These are phyloP conservation scores for Habroteleia sp. DNA, from an alignment of 2,888 invertebrate species.

Conservation along the genomic window DNA sequence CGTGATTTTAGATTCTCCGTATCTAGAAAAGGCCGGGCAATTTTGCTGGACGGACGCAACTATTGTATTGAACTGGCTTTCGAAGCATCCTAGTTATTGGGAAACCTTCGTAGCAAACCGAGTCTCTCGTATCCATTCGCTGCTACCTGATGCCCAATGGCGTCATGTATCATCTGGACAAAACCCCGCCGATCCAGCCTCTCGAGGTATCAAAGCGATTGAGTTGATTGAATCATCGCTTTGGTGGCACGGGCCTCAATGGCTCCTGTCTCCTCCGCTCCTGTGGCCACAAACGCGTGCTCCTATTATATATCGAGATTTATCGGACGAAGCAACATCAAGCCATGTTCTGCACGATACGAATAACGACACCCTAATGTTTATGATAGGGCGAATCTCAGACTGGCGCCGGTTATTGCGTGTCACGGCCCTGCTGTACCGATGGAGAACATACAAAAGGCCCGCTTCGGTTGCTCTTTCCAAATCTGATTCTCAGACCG, in stretches of 20 bases:
- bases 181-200: slow-evolving; percentile 21
- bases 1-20: not conserved
- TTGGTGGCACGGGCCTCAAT: slow-evolving; percentile 10
- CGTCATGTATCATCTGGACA: slow-evolving; percentile 12
- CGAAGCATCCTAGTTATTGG: slow-evolving; percentile 1
- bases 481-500: not conserved
- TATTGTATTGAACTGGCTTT: slow-evolving; percentile 22
- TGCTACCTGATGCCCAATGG: slow-evolving; percentile 16
- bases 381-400: not conserved
- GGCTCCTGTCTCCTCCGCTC: slow-evolving; percentile 1
- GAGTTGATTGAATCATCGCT: not conserved
- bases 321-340: not conserved
- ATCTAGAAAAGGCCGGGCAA: not conserved
- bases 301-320: not conserved
- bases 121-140: slow-evolving; percentile 9
- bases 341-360: not conserved
- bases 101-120: slow-evolving; percentile 12
- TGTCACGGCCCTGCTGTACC: not conserved
- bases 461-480: too few species aligned
- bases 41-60: slow-evolving; percentile 31
- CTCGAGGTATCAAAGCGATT: slow-evolving; percentile 1
- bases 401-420: not conserved
- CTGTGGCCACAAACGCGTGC: not conserved
- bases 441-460: not conserved
- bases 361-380: not conserved